Conservation (phyloP, 2,113 vertebrate species). For the Mionectes macconnelli region DNA sequence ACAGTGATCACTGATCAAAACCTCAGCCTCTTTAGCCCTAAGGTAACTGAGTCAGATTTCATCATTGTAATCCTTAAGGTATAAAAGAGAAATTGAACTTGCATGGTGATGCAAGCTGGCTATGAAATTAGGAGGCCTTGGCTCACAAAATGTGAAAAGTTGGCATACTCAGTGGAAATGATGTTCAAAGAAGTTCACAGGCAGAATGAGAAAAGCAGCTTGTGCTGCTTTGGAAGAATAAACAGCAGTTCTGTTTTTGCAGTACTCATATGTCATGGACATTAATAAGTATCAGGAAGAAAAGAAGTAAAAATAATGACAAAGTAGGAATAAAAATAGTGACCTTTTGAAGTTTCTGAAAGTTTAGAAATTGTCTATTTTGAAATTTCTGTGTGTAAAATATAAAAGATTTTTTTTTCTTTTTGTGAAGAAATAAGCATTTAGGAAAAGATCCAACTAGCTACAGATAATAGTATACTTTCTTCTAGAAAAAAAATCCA, state of each 20-base stretch:
- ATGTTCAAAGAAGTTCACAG: conserved; percentile 60
- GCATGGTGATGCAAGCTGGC: conserved; percentile 64
- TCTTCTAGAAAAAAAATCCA: not conserved
- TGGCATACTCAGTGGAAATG: conserved; percentile 69
- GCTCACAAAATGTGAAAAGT: conserved; percentile 46
- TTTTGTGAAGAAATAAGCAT: not conserved
- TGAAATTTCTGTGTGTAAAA: not conserved
- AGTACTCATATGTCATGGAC: not conserved
- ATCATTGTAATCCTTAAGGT: conserved; percentile 43
- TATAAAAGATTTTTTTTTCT: not conserved
- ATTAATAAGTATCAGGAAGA: not conserved
- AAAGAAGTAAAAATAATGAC: not conserved
- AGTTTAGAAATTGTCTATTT: not conserved
- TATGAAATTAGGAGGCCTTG: conserved; percentile 68
- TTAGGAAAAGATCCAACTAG: not conserved
- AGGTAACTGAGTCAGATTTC: conserved; percentile 59
- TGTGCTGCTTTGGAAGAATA: conserved; percentile 37
- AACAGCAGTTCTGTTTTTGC: conserved; percentile 9
- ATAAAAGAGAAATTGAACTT: conserved; percentile 65
- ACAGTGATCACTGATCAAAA: conserved; percentile 58
- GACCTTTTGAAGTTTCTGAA: not conserved
- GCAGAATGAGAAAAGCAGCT: conserved; percentile 67
- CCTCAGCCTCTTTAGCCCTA: conserved; percentile 20
- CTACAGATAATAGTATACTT: not conserved
- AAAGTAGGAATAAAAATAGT: not conserved